phyloP scores from a whole-genome alignment of 2,888 invertebrate species.

The Lapara coniferarum region DNA sequence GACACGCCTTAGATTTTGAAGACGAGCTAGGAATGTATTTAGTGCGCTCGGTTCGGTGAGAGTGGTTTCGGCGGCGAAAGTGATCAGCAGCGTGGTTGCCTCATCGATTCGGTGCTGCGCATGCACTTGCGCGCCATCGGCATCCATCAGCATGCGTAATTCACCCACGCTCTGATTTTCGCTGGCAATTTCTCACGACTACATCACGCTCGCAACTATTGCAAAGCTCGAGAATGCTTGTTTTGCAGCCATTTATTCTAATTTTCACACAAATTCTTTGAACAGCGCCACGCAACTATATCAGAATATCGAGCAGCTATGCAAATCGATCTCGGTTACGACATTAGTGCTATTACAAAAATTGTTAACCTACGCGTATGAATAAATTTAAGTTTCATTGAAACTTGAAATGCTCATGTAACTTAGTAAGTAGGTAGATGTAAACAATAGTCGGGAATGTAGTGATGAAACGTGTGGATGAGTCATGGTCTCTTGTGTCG shows the following conservation, averaged over 20 bases:
- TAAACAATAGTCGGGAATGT: conserved; percentile 54
- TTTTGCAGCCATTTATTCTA: conserved; percentile 57
- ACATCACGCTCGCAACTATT: conserved; percentile 63
- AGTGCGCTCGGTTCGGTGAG: conserved; percentile 39
- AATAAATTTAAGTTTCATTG: conserved; percentile 47
- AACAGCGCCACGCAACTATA: conserved; percentile 46
- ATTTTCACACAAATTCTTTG: conserved; percentile 69
- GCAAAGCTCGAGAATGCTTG: conserved; percentile 59
- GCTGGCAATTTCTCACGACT: conserved; percentile 71
- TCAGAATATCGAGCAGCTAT: conserved; percentile 55
- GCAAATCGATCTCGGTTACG: conserved; percentile 60
- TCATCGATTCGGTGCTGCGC: conserved; percentile 56
- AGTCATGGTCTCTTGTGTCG: conserved; percentile 64
- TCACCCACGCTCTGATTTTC: conserved; percentile 79
- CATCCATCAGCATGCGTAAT: conserved; percentile 64
- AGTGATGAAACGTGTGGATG: conserved; percentile 67
- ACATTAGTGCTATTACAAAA: conserved; percentile 47
- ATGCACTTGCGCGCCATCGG: conserved; percentile 62
- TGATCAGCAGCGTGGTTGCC: conserved; percentile 64
- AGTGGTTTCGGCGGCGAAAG: conserved; percentile 66
- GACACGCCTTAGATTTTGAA: background rate
- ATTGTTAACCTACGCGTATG: conserved; percentile 40
- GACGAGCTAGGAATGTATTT: background rate
- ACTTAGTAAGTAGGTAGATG: conserved; percentile 35
- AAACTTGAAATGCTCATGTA: conserved; percentile 49